Base-by-base conservation (phyloP, 2,113 vertebrate species). In the Corythornis madagascariensis region DNA sequence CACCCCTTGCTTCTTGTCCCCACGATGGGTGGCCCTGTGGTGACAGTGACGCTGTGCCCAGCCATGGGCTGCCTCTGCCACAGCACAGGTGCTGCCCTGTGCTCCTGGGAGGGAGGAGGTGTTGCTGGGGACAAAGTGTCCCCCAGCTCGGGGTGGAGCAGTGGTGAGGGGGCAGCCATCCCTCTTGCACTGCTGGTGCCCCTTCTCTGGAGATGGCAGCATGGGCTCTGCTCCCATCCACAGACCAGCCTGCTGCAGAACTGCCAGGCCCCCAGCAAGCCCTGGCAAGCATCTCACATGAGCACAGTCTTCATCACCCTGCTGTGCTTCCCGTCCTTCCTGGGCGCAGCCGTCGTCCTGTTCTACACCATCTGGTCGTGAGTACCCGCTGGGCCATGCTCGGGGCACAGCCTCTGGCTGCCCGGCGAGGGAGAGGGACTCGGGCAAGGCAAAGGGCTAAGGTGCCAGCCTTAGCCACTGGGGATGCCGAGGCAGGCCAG, bases 341-440 rank as follows among this genome's bases (percentile, higher is more conserved):
- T 99, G 67, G 98, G 99, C 0, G 97, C 98, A 0, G 98, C 98
- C 0, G 12, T 99, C 56, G 99, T 98, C 92, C 97, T 99, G 88
- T 98, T 98, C 45, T 99, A 98, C 86, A 98, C 98, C 61, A 96
- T 99, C 94, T 99, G 99, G 99, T 98, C 98, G 99, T 99, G 98
- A 98, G 98, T 98, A 67, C 50, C 6, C 1, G 5, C 28, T 0
- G 3, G 28, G 6, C 11, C 8, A 3, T 1, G 29, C 55, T 8
- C 4, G 1, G 55, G 25, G 35, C 6, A 6, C 80, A 29, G 22
- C 15, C 1, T 2, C 45, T 0, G 0, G 33, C 56, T 72, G 29
- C 42, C 42, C 5, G 19, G 48, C 3, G 4, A 14, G 29, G 50
- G 38, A 52, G 26, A 22, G 16, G 22, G 19, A 2, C 1, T 4